Base-by-base conservation (phyloP, 2,888 invertebrate genomes). In the Phanerotoma sp. region DNA sequence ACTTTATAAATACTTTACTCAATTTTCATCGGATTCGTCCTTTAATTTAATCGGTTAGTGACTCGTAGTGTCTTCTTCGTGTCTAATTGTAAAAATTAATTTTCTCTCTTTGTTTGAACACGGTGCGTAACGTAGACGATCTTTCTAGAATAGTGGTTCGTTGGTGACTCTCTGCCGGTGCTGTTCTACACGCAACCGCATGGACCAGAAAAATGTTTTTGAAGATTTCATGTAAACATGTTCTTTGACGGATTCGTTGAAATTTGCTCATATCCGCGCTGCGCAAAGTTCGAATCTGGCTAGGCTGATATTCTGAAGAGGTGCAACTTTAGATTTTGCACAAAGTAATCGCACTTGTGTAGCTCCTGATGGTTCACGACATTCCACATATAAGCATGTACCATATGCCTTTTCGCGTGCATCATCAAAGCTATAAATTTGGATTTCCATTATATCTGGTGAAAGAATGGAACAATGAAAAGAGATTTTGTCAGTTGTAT, bases 351-450 rank as follows among this genome's bases (percentile, higher is more conserved):
- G 61, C 63, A 1, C 58, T 58, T 6, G 61, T 57, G 15, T 63
- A 63, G 1, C 60, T 57, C 46, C 64, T 61, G 3, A 66, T 30
- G 38, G n/a, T 63, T 55, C 5, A 62, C 57, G 2, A 60, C 18
- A 13, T n/a, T 15, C 18, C 3, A 38, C 5, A 22, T 66, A 67
- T 1, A 67, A 25, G 32, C 64, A 64, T 1, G 63, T 64, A 16
- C 66, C 66, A 44, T 64, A 67, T 1, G 60, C 66, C 9, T 35
- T 58, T 10, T 64, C 62, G 5, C 61, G 62, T 6, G 66, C 65
- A 48, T 68, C 67, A n/a, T 57, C 50, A 22, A 68, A 71, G 4
- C 63, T 66, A 32, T 58, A 54, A 1, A 59, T 16, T 25, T 59
- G 51, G 3, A 59, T 45, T 0, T 47, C 25, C 3, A 3, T 15